These are phyloP conservation scores for Drosophila subobscura DNA, from an alignment of 1,140 invertebrate species.

Conservation along the genomic window DNA sequence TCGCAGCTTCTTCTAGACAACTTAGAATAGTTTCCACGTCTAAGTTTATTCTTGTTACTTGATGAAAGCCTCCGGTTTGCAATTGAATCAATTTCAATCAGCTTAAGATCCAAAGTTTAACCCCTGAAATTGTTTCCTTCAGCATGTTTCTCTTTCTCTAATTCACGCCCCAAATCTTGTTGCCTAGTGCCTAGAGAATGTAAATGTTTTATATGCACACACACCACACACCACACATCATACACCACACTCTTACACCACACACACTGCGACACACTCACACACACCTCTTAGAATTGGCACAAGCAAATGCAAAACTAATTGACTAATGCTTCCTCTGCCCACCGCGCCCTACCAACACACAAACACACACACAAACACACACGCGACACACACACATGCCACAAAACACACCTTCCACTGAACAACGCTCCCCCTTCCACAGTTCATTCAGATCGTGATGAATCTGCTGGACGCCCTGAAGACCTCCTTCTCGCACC, in stretches of 20 bases:
- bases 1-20: too few species aligned
- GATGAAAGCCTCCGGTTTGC: not conserved
- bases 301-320: conserved; percentile 70
- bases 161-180: conserved; percentile 35
- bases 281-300: conserved; percentile 54
- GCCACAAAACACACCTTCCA: conserved; percentile 41
- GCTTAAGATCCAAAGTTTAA: too few species aligned
- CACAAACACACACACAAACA: conserved; percentile 33
- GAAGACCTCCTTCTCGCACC: conserved; percentile 95
- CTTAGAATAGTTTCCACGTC: too few species aligned
- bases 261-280: conserved; percentile 23
- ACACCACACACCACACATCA: conserved; percentile 32
- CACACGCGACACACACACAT: conserved; percentile 36
- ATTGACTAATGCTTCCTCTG: conserved; percentile 71
- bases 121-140: too few species aligned
- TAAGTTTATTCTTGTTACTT: not conserved
- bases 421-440: conserved; percentile 59
- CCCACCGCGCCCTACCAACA: conserved; percentile 14
- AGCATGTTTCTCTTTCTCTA: too few species aligned
- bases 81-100: too few species aligned
- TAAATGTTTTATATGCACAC: conserved; percentile 56
- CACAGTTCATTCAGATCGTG: conserved; percentile 95
- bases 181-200: conserved; percentile 57
- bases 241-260: conserved; percentile 24
- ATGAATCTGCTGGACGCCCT: conserved; percentile 94